Conservation (phyloP, 2,797 vertebrate species). For the Petrocephalus schoutedeni region DNA sequence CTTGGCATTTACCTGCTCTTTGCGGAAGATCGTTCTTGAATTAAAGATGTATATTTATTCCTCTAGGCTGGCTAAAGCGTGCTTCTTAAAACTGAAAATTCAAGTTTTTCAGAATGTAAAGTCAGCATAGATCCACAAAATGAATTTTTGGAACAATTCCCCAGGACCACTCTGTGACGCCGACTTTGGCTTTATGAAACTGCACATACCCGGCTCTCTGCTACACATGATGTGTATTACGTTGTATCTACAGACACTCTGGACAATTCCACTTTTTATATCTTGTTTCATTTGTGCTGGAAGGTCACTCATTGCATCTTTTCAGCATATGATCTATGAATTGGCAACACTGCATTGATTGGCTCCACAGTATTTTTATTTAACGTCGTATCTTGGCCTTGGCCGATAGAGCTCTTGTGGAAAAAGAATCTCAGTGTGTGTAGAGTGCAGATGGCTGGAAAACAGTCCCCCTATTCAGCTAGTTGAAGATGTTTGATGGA, state of each 20-base stretch:
- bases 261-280: background rate
- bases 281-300: background rate
- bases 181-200: background rate
- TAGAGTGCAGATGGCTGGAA: background rate
- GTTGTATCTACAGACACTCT: background rate
- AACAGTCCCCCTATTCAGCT: conserved; percentile 5
- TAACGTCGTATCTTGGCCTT: background rate
- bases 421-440: background rate
- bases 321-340: background rate
- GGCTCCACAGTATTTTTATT: background rate
- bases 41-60: too few species aligned
- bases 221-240: background rate
- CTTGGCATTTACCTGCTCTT: background rate
- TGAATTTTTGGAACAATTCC: too few species aligned
- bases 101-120: background rate
- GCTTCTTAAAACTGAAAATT: background rate
- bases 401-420: background rate
- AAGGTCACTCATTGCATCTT: background rate
- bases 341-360: background rate
- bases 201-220: background rate
- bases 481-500: background rate
- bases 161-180: background rate
- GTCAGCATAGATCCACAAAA: background rate
- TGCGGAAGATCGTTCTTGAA: background rate
- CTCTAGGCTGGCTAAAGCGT: background rate